These are phyloP conservation scores for Arbacia lixula DNA, from an alignment of 53 echinoderm and acorn worm genomes.

Conservation along the genomic window DNA sequence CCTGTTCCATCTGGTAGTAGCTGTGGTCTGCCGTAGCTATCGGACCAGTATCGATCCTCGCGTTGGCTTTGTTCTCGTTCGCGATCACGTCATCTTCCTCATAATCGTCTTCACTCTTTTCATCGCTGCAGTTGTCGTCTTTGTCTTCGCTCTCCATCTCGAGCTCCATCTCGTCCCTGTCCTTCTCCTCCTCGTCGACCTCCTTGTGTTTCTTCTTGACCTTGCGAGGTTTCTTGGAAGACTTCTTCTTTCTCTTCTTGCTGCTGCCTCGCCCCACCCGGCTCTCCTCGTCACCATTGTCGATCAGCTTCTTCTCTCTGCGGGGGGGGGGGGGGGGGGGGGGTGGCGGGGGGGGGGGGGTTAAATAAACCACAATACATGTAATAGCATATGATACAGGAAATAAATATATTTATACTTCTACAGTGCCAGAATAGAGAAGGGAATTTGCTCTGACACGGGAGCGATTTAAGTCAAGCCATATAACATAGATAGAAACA, in stretches of 20 bases:
- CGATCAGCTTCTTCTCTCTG: conserved; percentile 14
- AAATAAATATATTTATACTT: too few relatives aligned
- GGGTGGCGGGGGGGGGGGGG: background rate
- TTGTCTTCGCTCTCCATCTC: conserved; percentile 14
- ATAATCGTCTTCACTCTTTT: background rate
- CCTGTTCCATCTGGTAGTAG: conserved; percentile 31
- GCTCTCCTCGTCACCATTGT: conserved; percentile 15
- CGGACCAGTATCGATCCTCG: conserved; percentile 25
- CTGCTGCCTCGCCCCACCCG: background rate
- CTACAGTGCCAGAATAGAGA: too few relatives aligned
- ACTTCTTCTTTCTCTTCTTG: conserved; percentile 6
- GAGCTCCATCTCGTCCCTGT: conserved; percentile 31
- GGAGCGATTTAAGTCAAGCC: too few relatives aligned
- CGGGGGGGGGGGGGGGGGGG: too few relatives aligned
- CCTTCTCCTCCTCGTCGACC: conserved; percentile 17
- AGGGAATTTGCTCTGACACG: too few relatives aligned
- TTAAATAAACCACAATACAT: too few relatives aligned
- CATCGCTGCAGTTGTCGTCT: background rate
- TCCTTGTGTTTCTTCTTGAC: conserved; percentile 36
- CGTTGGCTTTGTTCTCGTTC: conserved; percentile 41
- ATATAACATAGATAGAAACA: too few relatives aligned
- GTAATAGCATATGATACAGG: too few relatives aligned
- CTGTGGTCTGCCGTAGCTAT: conserved; percentile 36
- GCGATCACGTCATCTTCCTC: conserved; percentile 5
- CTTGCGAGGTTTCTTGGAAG: conserved; percentile 22